Percentiles rank a stretch among this genome's conserved stretches.
phyloP scores from a whole-genome alignment of 2,888 invertebrate species.

The Monopis laevigella region DNA sequence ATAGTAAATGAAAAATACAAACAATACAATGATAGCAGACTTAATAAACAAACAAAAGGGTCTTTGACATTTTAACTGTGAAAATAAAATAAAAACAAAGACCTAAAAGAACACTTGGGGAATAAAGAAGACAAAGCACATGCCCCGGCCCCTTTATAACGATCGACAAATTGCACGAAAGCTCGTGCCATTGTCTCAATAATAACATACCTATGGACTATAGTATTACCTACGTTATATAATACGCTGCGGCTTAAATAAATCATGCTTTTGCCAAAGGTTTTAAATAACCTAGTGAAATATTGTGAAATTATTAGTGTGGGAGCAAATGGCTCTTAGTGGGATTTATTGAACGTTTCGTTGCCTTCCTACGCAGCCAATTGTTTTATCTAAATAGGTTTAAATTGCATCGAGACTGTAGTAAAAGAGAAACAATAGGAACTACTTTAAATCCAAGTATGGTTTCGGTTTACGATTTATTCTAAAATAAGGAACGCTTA shows the following conservation, averaged over 20 bases:
- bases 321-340: constrained; percentile 9
- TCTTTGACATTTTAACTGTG: not conserved
- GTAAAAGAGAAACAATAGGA: constrained; percentile 5
- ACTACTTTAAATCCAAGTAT: not conserved
- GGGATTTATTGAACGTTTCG: constrained; percentile 8
- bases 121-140: not conserved
- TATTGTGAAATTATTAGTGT: constrained; percentile 3
- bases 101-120: not conserved
- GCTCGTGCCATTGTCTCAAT: not conserved
- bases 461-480: too few species aligned
- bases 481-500: too few species aligned
- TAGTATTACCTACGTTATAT: not conserved
- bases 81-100: constrained; percentile 6
- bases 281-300: not conserved
- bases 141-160: not conserved
- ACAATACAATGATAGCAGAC: not conserved
- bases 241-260: not conserved
- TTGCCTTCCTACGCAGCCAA: constrained; percentile 10
- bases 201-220: not conserved
- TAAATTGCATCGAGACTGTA: constrained; percentile 8
- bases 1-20: too few species aligned
- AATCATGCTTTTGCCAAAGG: constrained; percentile 1
- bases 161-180: constrained; percentile 7
- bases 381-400: constrained; percentile 11
- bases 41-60: constrained; percentile 1